phyloP scores from a whole-genome alignment of 2,888 invertebrate genomes.

The Pristionchus japonicus region DNA sequence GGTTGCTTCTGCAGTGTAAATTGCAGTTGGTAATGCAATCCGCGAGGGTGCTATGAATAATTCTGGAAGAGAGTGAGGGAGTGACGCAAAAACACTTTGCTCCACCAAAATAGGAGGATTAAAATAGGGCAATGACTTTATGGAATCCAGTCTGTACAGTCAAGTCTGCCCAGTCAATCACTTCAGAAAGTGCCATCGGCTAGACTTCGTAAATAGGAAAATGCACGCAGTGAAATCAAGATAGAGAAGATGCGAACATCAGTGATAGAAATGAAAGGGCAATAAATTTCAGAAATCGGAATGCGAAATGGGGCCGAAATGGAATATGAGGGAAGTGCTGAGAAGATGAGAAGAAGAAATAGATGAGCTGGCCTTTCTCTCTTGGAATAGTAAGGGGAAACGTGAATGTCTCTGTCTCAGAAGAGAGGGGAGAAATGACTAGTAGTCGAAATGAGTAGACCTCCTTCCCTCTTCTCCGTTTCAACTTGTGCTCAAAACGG shows the following conservation, averaged over 20 bases:
- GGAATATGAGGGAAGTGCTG: not conserved
- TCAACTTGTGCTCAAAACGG: slow-evolving; percentile 30
- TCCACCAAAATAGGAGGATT: not conserved
- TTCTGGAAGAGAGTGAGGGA: not conserved
- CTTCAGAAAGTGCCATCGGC: not conserved
- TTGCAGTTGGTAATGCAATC: not conserved
- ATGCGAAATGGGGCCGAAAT: not conserved
- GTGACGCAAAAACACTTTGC: not conserved
- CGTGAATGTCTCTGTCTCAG: not conserved
- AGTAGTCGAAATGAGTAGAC: slow-evolving; percentile 24
- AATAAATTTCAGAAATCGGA: slow-evolving; percentile 3
- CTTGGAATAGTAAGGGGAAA: slow-evolving; percentile 10
- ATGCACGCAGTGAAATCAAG: no score
- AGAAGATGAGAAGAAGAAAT: not conserved
- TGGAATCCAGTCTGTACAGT: not conserved
- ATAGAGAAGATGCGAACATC: no score
- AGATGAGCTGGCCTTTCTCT: not conserved
- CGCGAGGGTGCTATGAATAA: slow-evolving; percentile 24
- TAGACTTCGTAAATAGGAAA: not conserved
- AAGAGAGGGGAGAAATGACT: slow-evolving; percentile 27
- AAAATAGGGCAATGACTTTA: not conserved
- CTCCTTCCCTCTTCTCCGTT: slow-evolving; percentile 11
- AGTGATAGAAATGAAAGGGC: no score
- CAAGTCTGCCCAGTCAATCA: not conserved
- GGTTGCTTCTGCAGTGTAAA: not conserved